Evolutionary conservation across 1,140 invertebrate species (phyloP).

Genomic region (Mactra quadrangularis): DNA sequence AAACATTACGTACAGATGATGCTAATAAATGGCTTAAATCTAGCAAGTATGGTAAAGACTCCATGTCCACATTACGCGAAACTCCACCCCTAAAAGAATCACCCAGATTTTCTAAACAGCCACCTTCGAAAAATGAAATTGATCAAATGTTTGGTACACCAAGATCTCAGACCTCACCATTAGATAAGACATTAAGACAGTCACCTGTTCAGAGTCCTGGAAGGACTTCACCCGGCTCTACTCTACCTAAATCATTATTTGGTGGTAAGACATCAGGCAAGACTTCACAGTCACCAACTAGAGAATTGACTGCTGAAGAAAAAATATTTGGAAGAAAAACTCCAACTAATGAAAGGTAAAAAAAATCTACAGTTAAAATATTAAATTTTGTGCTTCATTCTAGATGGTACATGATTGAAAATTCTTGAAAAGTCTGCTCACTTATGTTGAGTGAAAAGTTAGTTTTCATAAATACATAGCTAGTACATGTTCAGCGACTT

Average conservation of each 20-base stretch:
- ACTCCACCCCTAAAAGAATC: constrained; percentile 45
- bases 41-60: constrained; percentile 19
- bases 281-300: not conserved
- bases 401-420: no score
- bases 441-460: no score
- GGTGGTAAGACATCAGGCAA: not conserved
- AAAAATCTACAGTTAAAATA: no score
- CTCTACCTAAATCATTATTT: constrained; percentile 19
- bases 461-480: no score
- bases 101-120: constrained; percentile 46
- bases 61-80: constrained; percentile 31
- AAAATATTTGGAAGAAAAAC: constrained; percentile 52
- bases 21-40: constrained; percentile 46
- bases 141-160: constrained; percentile 47
- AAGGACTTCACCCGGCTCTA: constrained; percentile 30
- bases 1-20: constrained; percentile 32
- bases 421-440: no score
- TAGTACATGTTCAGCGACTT: no score
- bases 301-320: constrained; percentile 45
- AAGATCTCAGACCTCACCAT: constrained; percentile 30
- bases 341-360: constrained; percentile 53
- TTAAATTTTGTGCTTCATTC: no score
- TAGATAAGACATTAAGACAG: constrained; percentile 22
- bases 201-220: not conserved
- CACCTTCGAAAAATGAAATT: constrained; percentile 10